Evolutionary conservation across 2,888 invertebrate species (phyloP), one percentile per base, ranked within the genome.

Genomic region (Athetis lepigone): DNA sequence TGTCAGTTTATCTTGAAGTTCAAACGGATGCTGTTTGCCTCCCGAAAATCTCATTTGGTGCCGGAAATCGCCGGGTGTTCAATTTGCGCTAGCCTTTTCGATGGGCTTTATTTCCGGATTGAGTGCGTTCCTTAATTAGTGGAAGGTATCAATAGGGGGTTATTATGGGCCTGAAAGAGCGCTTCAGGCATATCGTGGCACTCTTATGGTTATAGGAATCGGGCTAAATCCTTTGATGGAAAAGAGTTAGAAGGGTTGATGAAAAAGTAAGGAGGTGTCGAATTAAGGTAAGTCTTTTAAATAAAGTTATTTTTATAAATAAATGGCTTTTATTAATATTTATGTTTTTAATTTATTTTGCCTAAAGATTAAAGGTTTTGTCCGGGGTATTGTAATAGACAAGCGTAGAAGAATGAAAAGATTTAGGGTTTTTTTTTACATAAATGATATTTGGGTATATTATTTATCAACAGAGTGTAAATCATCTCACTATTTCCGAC

Each of bases 1-100:
- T 50, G 57, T 64, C 43, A 65, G 55, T 63, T 68, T 70, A 73
- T 64, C 55, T 60, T 63, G 9, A 72, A 72, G 46, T 75, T 61
- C 75, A 81, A 79, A 77, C 71, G 73, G 55, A 13, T 46, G 63
- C 62, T 62, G 57, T 75, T 75, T 74, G 77, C 77, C 75, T 75
- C 69, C 73, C 75, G 77, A 86, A 87, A 85, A 86, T 81, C 86
- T 87, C 84, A 85, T 85, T 89, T 85, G 79, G 70, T 54, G 65
- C 61, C 83, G 89, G 88, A 88, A 82, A 85, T 84, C 78, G 78
- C 72, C 67, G 73, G 82, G 75, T 67, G 82, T 81, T 82, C 82
- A 82, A 84, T 85, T 86, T 80, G 70, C 71, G 76, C 67, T 69
- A 69, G 78, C 72, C 75, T 81, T 79, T 80, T 70, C 57, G 79